phyloP scores from a whole-genome alignment of 2,797 vertebrate species.

The Cetoscarus ocellatus region DNA sequence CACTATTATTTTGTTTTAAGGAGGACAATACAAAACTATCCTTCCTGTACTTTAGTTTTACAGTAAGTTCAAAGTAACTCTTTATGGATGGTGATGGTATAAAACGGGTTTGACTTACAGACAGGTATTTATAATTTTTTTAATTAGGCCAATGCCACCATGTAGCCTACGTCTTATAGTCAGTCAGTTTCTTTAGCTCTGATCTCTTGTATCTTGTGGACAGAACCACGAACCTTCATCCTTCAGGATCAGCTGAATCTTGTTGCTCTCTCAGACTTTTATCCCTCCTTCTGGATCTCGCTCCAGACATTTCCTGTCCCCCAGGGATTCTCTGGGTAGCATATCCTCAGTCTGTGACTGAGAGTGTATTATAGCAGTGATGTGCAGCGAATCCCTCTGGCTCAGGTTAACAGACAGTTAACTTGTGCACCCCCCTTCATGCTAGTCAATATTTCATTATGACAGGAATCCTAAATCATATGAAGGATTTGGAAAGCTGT shows the following conservation, averaged over 20 bases:
- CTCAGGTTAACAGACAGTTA: constrained; percentile 34
- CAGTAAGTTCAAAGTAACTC: no score
- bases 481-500: constrained; percentile 45
- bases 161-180: background rate
- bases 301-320: constrained; percentile 70
- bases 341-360: constrained; percentile 54
- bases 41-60: no score
- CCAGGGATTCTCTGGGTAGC: constrained; percentile 30
- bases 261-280: constrained; percentile 45
- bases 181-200: background rate
- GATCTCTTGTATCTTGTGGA: background rate
- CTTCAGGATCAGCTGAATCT: constrained; percentile 42
- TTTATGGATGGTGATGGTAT: no score
- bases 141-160: no score
- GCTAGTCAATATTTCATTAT: constrained; percentile 65
- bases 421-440: constrained; percentile 21
- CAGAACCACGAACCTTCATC: constrained; percentile 34
- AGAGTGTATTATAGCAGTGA: constrained; percentile 36
- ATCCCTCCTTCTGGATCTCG: constrained; percentile 60
- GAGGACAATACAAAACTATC: no score
- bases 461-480: constrained; percentile 69
- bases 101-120: no score
- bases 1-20: no score
- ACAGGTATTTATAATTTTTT: no score
- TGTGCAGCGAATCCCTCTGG: constrained; percentile 35